These are phyloP conservation scores for Plectropomus leopardus DNA, from an alignment of 2,113 vertebrate genomes.

Conservation along the genomic window DNA sequence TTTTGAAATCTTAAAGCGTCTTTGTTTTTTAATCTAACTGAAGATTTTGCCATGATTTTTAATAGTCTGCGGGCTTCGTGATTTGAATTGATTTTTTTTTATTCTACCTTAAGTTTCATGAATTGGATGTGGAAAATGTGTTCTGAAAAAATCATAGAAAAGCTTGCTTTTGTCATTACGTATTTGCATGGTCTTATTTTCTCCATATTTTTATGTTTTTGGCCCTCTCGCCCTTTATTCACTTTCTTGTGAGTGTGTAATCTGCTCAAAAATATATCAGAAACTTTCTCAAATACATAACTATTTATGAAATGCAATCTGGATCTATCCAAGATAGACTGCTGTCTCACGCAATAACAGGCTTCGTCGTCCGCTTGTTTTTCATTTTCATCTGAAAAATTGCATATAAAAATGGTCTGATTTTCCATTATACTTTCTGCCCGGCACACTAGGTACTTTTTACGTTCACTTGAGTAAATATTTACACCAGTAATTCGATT, in stretches of 20 bases:
- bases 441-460: background rate
- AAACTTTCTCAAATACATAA: background rate
- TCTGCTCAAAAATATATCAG: background rate
- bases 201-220: background rate
- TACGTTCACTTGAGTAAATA: background rate
- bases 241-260: too few species aligned
- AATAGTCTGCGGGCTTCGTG: background rate
- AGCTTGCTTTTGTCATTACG: background rate
- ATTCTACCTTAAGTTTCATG: background rate
- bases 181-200: background rate
- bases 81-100: too few species aligned
- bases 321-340: background rate
- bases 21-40: too few species aligned
- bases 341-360: too few species aligned
- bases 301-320: background rate
- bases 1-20: background rate
- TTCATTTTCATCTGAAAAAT: background rate
- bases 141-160: background rate
- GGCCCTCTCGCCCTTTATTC: background rate
- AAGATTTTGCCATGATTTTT: background rate
- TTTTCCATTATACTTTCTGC: background rate
- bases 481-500: constrained; percentile 22
- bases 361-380: background rate
- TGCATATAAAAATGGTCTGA: background rate
- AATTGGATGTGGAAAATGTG: background rate